These are phyloP conservation scores for Andrena fulva DNA, from an alignment of 2,888 invertebrate genomes.

Conservation along the genomic window DNA sequence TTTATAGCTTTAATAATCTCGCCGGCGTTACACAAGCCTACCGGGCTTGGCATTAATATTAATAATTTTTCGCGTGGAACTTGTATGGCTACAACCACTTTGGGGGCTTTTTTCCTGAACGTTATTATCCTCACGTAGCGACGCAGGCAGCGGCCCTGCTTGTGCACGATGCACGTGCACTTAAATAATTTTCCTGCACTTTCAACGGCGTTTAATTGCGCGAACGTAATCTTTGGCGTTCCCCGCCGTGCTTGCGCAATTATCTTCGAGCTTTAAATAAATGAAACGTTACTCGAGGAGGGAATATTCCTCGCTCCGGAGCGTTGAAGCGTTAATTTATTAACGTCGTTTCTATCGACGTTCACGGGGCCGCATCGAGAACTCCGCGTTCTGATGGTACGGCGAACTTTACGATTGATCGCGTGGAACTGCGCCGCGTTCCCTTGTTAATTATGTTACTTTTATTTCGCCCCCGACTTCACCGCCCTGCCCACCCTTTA, in stretches of 20 bases:
- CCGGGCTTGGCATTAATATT: slow-evolving; percentile 67
- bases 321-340: slow-evolving; percentile 38
- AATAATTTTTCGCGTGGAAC: slow-evolving; percentile 62
- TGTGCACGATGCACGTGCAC: slow-evolving; percentile 38
- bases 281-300: slow-evolving; percentile 28
- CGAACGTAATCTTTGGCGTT: slow-evolving; percentile 48
- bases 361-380: slow-evolving; percentile 13
- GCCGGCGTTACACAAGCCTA: slow-evolving; percentile 40
- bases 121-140: slow-evolving; percentile 59
- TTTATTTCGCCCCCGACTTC: slow-evolving; percentile 6
- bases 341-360: slow-evolving; percentile 17
- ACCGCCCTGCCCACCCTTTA: background rate
- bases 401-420: slow-evolving; percentile 26
- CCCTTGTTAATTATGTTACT: slow-evolving; percentile 32
- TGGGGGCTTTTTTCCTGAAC: slow-evolving; percentile 54
- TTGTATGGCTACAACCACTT: slow-evolving; percentile 55
- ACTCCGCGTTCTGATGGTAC: slow-evolving; percentile 7
- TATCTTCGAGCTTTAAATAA: slow-evolving; percentile 49
- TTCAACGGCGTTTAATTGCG: slow-evolving; percentile 48
- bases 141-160: background rate
- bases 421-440: slow-evolving; percentile 12
- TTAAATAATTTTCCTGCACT: slow-evolving; percentile 53
- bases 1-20: slow-evolving; percentile 65
- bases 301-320: slow-evolving; percentile 13
- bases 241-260: slow-evolving; percentile 33